These are phyloP conservation scores for Dromaius novaehollandiae DNA, from an alignment of 2,113 vertebrate genomes.

Conservation along the genomic window DNA sequence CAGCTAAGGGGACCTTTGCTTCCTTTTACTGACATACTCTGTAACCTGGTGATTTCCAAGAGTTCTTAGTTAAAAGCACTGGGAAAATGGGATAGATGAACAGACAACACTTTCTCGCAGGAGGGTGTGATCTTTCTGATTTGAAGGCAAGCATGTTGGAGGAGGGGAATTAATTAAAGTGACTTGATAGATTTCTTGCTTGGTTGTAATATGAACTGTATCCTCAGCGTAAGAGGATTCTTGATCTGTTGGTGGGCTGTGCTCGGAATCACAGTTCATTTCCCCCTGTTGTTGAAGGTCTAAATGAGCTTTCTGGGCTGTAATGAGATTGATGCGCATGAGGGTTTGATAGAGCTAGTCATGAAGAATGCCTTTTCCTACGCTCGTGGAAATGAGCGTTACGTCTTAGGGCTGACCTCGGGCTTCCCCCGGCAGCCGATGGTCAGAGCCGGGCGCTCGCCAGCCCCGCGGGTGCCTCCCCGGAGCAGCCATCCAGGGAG, in stretches of 20 bases:
- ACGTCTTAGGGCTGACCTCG: neutral
- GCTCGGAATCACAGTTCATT: neutral
- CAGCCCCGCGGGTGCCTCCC: neutral
- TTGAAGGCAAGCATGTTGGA: neutral
- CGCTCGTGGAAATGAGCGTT: neutral
- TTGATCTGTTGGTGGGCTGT: neutral
- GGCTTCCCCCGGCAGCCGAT: neutral
- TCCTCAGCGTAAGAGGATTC: conserved; percentile 1
- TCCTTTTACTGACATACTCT: neutral
- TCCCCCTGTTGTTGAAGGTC: neutral
- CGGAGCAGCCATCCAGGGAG: no score
- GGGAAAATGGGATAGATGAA: neutral
- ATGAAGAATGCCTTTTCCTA: neutral
- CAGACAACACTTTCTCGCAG: accelerated
- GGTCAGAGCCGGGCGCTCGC: neutral
- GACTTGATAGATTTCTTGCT: conserved; percentile 13
- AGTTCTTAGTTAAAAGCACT: neutral
- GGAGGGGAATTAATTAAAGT: conserved; percentile 1
- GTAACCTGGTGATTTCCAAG: neutral
- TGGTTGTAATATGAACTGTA: neutral
- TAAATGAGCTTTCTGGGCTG: conserved; percentile 12
- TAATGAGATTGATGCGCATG: neutral
- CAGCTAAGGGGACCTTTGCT: accelerated
- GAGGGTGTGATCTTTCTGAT: neutral
- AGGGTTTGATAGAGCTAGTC: neutral